Base-by-base conservation (phyloP, 1,140 invertebrate species). In the Lepidurus apus region DNA sequence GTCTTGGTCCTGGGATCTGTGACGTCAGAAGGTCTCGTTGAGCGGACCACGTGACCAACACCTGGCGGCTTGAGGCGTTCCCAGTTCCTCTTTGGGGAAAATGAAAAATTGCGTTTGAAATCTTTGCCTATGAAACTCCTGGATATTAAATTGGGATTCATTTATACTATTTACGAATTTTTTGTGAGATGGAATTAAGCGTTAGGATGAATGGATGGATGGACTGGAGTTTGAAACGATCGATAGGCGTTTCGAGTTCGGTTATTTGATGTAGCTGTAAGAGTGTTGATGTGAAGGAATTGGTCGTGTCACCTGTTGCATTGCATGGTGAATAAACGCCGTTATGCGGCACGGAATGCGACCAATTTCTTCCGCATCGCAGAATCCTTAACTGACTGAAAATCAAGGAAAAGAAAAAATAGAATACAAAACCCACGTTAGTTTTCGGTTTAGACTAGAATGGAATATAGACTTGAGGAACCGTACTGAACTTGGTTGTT, bases 281-380 rank as follows among this genome's bases (percentile, higher is more conserved):
- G 34, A 65, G 53, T 65, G 53, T 65, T 65, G 21, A 65, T 65
- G 13, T 34, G 53, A 65, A 9, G 21, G 53, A 65, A 65, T 65
- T 65, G n/a, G 53, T 65, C 53, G 53, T 65, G 53, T 65, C 53
- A 65, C 53, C 53, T 65, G 53, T 65, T 65, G 53, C 53, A 65
- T 65, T 65, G 53, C 53, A 65, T 17, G 8, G 53, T n/a, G 21
- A 65, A 1, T 65, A 13, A 7, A 21, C 53, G 53, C 53, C 53
- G 53, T 65, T 65, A 65, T 65, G 53, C 53, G 53, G 53, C 53
- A 65, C 13, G 53, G 53, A 65, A 65, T 65, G 53, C 53, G 53
- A 17, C 53, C 53, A 65, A 65, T 65, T 65, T 65, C 53, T 65
- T 65, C 53, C 53, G 53, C 53, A 65, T 65, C 53, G 21, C 53